Percentiles rank a stretch among this genome's conserved stretches.
Evolutionary conservation across 1,140 invertebrate species (phyloP).

Genomic region (Protaetia brevitarsis): DNA sequence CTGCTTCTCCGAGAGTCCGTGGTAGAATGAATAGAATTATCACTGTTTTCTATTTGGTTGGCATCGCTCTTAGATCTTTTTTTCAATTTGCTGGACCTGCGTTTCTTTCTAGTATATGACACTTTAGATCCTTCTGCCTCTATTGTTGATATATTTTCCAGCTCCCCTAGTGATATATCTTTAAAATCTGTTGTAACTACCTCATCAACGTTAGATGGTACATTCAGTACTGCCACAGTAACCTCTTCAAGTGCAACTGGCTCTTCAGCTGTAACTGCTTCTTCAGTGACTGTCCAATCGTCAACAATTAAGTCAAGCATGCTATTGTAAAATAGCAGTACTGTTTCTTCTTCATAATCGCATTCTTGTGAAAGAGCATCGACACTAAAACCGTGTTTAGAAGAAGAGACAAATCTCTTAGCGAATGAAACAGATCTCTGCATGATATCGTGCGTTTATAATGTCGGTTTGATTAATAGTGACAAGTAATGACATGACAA

Average conservation of each 20-base stretch:
- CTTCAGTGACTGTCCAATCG: slow-evolving; percentile 2
- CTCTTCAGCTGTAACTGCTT: not conserved
- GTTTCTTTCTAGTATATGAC: not conserved
- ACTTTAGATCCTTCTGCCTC: not conserved
- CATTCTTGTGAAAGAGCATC: not conserved
- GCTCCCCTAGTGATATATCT: not conserved
- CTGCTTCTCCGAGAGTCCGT: no score
- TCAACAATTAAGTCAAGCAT: slow-evolving; percentile 1
- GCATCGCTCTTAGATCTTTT: not conserved
- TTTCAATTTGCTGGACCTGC: not conserved
- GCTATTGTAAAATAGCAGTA: slow-evolving; percentile 18
- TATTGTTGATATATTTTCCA: not conserved
- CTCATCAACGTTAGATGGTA: no score
- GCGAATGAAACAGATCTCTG: not conserved
- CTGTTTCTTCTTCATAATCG: slow-evolving; percentile 19
- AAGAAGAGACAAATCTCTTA: not conserved
- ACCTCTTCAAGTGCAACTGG: no score
- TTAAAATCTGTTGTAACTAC: slow-evolving; percentile 22
- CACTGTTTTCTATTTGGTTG: no score
- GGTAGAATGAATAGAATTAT: no score
- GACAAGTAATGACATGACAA: no score
- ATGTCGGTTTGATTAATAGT: no score
- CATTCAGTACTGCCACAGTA: no score
- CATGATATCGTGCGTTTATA: no score
- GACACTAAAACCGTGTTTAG: not conserved